These are phyloP conservation scores for Microchrysa polita DNA, from an alignment of 2,888 invertebrate species.

Conservation along the genomic window DNA sequence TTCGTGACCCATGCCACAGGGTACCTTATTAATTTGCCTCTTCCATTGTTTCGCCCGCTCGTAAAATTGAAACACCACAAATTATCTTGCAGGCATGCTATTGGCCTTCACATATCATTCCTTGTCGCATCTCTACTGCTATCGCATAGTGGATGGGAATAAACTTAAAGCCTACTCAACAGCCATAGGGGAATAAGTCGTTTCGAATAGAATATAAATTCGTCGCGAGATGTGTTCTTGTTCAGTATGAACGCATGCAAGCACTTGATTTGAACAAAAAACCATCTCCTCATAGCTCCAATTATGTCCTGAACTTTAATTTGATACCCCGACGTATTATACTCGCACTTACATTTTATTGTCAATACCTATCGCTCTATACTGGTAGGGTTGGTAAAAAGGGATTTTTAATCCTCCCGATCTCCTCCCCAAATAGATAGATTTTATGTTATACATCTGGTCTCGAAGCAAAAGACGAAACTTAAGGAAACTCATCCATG, in stretches of 20 bases:
- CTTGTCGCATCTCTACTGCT: slow-evolving; percentile 90
- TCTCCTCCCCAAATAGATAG: too few relatives aligned
- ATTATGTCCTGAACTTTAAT: too few relatives aligned
- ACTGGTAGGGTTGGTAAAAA: too few relatives aligned
- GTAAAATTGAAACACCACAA: slow-evolving; percentile 96
- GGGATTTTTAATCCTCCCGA: too few relatives aligned
- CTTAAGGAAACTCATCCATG: too few relatives aligned
- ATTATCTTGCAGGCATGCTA: slow-evolving; percentile 88
- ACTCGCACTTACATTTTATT: too few relatives aligned
- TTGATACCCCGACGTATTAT: too few relatives aligned
- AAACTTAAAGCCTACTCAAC: slow-evolving; percentile 96
- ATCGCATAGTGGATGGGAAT: slow-evolving; percentile 86
- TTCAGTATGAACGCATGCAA: slow-evolving; percentile 98
- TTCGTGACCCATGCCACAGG: too few relatives aligned
- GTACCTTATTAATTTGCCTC: slow-evolving; percentile 96
- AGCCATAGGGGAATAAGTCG: slow-evolving; percentile 92
- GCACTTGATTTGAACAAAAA: slow-evolving; percentile 82
- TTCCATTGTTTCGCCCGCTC: slow-evolving; percentile 99
- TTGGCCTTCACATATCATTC: slow-evolving; percentile 83
- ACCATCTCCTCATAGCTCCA: too few relatives aligned
- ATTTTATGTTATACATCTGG: too few relatives aligned
- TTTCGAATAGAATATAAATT: slow-evolving; percentile 99
- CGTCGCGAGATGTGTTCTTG: slow-evolving; percentile 93
- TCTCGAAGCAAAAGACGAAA: too few relatives aligned
- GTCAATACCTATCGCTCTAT: too few relatives aligned